Evolutionary conservation across 35 echinoderm and acorn worm genomes (phyloP).

Genomic region (Heliocidaris erythrogramma): DNA sequence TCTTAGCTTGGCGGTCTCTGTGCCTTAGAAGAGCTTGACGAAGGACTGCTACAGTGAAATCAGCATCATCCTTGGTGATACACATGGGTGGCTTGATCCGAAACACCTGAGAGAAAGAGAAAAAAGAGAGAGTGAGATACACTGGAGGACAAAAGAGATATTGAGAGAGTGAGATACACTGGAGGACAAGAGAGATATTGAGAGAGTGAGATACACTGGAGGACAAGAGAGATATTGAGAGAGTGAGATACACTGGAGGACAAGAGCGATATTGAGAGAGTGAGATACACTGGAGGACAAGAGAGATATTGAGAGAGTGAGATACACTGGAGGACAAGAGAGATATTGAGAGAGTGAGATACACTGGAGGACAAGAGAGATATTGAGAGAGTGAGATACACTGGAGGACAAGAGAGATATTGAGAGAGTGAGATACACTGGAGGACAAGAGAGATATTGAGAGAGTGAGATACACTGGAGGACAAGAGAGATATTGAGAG

Average conservation of each 20-base stretch:
- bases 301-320: background rate
- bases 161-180: background rate
- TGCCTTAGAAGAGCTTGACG: constrained; percentile 73
- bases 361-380: no score
- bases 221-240: background rate
- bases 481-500: no score
- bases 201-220: background rate
- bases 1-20: constrained; percentile 54
- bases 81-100: constrained; percentile 98
- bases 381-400: background rate
- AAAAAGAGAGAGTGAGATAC: background rate
- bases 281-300: no score
- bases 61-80: constrained; percentile 82
- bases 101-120: constrained; percentile 65
- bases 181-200: background rate
- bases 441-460: no score
- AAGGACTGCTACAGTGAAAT: constrained; percentile 74
- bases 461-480: background rate
- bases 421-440: no score
- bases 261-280: background rate
- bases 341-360: background rate
- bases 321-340: background rate
- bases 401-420: background rate
- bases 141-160: background rate
- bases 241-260: background rate